These are phyloP conservation scores for Lepidocyrtoides sp. DNA, from an alignment of 2,888 invertebrate species.

Conservation along the genomic window DNA sequence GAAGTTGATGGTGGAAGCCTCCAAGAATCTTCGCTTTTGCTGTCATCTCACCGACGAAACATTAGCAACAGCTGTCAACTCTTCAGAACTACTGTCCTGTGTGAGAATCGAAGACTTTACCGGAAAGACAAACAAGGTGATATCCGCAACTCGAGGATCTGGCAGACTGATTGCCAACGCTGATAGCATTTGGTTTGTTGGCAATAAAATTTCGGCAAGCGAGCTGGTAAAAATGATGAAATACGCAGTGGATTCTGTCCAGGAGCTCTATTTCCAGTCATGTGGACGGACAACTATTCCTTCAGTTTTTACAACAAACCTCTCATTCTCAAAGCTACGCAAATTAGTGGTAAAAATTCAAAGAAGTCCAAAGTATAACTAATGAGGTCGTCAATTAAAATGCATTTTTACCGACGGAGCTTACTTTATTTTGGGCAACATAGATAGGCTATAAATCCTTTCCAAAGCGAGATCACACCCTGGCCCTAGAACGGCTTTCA, in stretches of 20 bases:
- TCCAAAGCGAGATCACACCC: neutral
- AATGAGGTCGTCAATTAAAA: too few relatives aligned
- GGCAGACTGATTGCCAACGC: neutral
- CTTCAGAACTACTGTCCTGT: neutral
- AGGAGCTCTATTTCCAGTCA: neutral
- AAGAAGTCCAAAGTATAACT: neutral
- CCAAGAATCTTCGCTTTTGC: neutral
- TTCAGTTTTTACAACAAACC: neutral
- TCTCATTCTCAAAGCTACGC: slow-evolving; percentile 1
- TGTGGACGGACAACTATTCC: neutral
- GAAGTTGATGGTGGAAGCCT: slow-evolving; percentile 31
- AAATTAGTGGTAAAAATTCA: slow-evolving; percentile 27
- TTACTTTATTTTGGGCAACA: neutral
- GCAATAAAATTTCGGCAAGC: neutral
- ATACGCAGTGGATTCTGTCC: slow-evolving; percentile 8
- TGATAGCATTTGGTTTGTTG: neutral
- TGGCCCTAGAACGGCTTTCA: neutral
- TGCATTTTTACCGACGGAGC: neutral
- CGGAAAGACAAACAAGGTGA: neutral
- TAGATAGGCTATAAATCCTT: slow-evolving; percentile 23
- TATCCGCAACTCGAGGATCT: slow-evolving; percentile 52
- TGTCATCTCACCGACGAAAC: slow-evolving; percentile 41
- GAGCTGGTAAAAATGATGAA: slow-evolving; percentile 33
- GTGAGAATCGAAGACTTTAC: slow-evolving; percentile 45
- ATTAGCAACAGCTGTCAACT: neutral